Evolutionary conservation across 2,797 vertebrate genomes (phyloP), one percentile per base, ranked within the genome.

Genomic region (Cirrhinus mrigala): DNA sequence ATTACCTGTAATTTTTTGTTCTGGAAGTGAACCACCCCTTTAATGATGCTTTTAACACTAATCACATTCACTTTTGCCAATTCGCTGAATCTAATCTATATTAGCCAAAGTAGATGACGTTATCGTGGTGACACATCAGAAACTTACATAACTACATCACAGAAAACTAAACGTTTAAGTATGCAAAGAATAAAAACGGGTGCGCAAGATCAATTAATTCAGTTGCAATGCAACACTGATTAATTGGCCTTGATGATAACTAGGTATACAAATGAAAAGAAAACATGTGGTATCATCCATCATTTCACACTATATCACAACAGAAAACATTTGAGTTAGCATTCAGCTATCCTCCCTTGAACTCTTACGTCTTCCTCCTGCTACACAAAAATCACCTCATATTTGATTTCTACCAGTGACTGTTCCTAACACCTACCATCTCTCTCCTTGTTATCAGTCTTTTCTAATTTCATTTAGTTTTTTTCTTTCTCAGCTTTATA

Each of bases 361-460:
- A 58, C 54, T 82, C 18, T 11, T 4, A 60, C 20, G 3, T 58
- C 2, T 64, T 83, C 14, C 56, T 75, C 10, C 46, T 50, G 24
- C 56, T 54, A 24, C 58, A 66, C 46, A 52, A 15, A 75, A 83
- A 24, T 18, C 12, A 37, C 29, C 40, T n/a, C 56, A 37, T 82
- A 12, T 73, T 22, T 54, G 64, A 40, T 70, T 66, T 79, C 56
- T 56, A 84, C 85, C 54, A 66, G 54, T 79, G 33, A 24, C 69
- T 79, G 9, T 24, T n/a, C 33, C 75, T 80, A 82, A 84, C 68
- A 75, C 74, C 82, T 78, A 71, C 52, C 64, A 79, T 77, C 64
- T 69, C 44, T 83, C 64, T 85, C 71, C 73, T 79, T 75, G 64
- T 83, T 83, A 85, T 81, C 68, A 62, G 64, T 82, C 79, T 27